Base-by-base conservation (phyloP, 2,888 invertebrate species). In the Homarus gammarus region DNA sequence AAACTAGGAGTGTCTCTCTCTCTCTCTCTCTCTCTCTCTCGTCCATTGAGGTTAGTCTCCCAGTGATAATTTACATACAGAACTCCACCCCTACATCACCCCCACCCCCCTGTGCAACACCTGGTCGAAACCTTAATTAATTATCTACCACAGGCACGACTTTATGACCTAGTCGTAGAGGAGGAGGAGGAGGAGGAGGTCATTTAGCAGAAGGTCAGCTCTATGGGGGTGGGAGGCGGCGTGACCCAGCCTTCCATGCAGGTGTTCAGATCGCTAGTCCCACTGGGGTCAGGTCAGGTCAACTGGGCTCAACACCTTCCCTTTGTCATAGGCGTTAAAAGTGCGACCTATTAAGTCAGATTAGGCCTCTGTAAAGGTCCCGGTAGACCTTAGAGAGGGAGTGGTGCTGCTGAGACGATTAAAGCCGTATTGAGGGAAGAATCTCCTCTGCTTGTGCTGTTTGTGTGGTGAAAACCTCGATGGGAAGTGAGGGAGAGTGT, bases 341-440 rank as follows among this genome's bases (percentile, higher is more conserved):
- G 86, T 86, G 78, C 79, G 64, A 51, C 51, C 86, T 79, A 79
- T 86, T 86, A 86, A 79, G 70, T 86, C 79, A 86, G 86, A 40
- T 79, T 79, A 78, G 61, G 49, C 33, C 18, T n/a, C 40, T 22
- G 10, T 18, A 64, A 61, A 40, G 61, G 85, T 27, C 85, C 68
- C 75, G 51, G 61, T 64, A 61, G 73, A n/a, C 18, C 56, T 3
- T 10, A 15, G 36, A n/a, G 73, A 40, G 22, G 38, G 73, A 38
- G n/a, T 31, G 70, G 70, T 70, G 75, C 64, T 64, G 64, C 44
- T 44, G 64, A 79, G 44, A 64, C 27, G 61, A 27, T n/a, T 38
- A 64, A 38, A 31, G 81, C 38, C 10, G 12, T 44, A 44, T 44
- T 8, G 6, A 44, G n/a, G n/a, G n/a, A n/a, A n/a, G n/a, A n/a